These are phyloP conservation scores for Hemicentrotus pulcherrimus DNA, from an alignment of 35 echinoderm and acorn worm genomes.

Conservation along the genomic window DNA sequence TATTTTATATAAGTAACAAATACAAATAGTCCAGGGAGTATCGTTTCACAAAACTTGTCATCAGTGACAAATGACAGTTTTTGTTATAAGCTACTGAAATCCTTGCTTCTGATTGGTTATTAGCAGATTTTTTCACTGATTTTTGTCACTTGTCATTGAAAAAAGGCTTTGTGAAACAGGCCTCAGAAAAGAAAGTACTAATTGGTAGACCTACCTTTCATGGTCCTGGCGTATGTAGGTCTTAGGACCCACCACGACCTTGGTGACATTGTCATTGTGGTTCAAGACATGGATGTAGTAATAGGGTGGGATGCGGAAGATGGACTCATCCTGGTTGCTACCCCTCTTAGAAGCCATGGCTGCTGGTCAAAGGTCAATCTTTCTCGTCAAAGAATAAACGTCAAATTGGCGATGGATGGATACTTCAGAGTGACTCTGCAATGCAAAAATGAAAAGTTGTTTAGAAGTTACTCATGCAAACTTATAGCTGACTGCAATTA, in stretches of 20 bases:
- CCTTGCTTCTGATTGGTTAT: no score
- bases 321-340: constrained; percentile 70
- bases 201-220: constrained; percentile 78
- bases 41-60: no score
- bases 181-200: background rate
- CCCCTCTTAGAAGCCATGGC: constrained; percentile 38
- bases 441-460: constrained; percentile 8
- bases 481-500: background rate
- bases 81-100: no score
- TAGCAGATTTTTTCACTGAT: no score
- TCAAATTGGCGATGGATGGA: background rate
- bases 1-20: no score
- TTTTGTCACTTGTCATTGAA: no score
- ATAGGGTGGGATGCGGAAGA: constrained; percentile 92
- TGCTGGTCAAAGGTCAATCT: background rate
- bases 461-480: background rate
- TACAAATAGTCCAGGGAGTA: no score
- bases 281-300: constrained; percentile 95
- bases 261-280: constrained; percentile 97
- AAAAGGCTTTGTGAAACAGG: no score
- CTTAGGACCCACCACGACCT: constrained; percentile 87
- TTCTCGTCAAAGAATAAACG: background rate
- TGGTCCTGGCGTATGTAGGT: constrained; percentile 97
- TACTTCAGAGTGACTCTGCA: background rate
- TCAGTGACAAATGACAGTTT: no score